phyloP scores from a whole-genome alignment of 2,888 invertebrate genomes.

The Agriopis leucophaearia region DNA sequence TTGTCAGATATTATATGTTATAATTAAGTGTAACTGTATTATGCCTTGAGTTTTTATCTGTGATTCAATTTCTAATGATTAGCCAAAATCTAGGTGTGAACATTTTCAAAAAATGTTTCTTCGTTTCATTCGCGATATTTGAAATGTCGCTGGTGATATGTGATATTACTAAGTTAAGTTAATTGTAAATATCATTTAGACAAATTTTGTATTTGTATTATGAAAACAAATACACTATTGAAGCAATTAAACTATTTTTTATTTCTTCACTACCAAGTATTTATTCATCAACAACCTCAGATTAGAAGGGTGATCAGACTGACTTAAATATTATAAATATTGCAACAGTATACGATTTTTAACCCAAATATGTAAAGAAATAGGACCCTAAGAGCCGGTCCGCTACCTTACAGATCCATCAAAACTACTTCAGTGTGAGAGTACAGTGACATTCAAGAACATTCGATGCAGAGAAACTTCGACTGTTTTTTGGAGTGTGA shows the following conservation, averaged over 20 bases:
- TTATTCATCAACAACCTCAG: too few species aligned
- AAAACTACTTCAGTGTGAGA: too few species aligned
- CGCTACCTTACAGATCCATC: too few species aligned
- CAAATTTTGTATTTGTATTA: conserved; percentile 53
- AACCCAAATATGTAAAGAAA: too few species aligned
- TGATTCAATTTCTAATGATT: conserved; percentile 29
- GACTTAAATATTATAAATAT: too few species aligned
- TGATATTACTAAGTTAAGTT: conserved; percentile 81
- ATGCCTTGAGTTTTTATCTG: conserved; percentile 33
- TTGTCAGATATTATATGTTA: conserved; percentile 5
- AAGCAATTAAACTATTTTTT: conserved; percentile 47
- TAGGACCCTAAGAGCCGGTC: too few species aligned
- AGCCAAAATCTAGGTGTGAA: conserved; percentile 19
- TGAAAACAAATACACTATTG: conserved; percentile 58
- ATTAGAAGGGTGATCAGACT: too few species aligned
- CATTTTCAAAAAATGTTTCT: conserved; percentile 42
- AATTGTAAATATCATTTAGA: conserved; percentile 52
- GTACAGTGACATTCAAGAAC: too few species aligned
- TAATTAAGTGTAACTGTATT: conserved; percentile 5
- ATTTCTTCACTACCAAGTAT: conserved; percentile 32
- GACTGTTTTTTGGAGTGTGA: too few species aligned
- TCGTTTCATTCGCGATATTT: conserved; percentile 46
- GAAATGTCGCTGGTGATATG: conserved; percentile 79
- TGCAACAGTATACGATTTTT: too few species aligned
- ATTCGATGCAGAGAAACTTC: too few species aligned